Evolutionary conservation across 2,113 vertebrate species (phyloP).

Genomic region (Periophthalmus modestus): DNA sequence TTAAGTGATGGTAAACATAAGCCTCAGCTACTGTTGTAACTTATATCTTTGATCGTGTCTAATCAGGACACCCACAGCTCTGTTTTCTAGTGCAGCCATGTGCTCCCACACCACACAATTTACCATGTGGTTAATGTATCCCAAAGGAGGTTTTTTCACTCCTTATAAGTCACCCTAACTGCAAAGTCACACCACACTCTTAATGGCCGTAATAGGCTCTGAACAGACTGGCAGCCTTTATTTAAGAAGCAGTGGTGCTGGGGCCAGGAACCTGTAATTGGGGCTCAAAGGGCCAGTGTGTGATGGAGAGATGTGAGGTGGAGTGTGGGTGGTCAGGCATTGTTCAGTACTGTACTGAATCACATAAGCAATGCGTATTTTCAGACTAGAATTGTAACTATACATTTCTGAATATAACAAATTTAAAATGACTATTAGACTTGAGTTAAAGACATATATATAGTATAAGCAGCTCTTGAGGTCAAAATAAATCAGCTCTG

Average conservation of each 20-base stretch:
- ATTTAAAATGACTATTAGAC: no score
- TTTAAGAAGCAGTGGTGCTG: constrained; percentile 48
- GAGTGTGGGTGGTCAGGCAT: constrained; percentile 32
- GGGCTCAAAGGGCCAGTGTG: constrained; percentile 27
- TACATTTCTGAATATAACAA: no score
- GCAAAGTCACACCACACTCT: constrained; percentile 48
- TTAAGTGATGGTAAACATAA: background rate
- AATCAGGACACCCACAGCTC: constrained; percentile 33
- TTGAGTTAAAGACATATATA: no score
- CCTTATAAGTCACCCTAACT: constrained; percentile 27
- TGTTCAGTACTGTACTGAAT: background rate
- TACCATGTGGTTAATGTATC: constrained; percentile 33
- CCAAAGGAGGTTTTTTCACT: constrained; percentile 47
- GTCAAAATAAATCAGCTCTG: no score
- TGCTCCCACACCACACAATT: constrained; percentile 25
- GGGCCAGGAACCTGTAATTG: constrained; percentile 49
- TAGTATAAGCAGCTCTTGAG: no score
- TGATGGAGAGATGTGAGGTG: constrained; percentile 37
- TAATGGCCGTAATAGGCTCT: constrained; percentile 49
- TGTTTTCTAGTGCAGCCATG: constrained; percentile 36
- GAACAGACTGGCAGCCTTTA: constrained; percentile 52
- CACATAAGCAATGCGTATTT: background rate
- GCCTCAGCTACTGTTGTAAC: background rate
- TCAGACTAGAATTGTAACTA: no score
- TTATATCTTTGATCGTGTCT: constrained; percentile 18